A percentile compares a stretch with the other conserved stretches of the same genome.
Evolutionary conservation across 2,113 vertebrate species (phyloP).

Genomic region (Marcusenius ussheri): DNA sequence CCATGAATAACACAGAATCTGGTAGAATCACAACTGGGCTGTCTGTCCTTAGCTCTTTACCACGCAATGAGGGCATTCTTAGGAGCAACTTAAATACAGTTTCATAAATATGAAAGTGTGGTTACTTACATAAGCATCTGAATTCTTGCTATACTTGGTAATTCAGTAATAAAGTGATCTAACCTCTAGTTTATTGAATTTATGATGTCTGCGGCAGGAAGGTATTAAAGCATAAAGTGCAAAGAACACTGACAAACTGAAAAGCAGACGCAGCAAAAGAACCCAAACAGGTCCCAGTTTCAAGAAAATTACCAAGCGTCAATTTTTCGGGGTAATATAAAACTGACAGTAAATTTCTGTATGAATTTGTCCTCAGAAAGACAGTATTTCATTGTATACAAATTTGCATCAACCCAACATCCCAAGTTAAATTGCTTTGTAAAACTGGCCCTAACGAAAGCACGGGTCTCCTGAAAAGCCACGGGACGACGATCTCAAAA

Average conservation of each 20-base stretch:
- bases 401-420: background rate
- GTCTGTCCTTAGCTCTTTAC: background rate
- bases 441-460: background rate
- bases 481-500: background rate
- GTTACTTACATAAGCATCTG: background rate
- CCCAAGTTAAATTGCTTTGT: background rate
- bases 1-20: background rate
- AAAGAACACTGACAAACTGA: background rate
- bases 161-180: background rate
- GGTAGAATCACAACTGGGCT: background rate
- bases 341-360: background rate
- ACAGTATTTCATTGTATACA: background rate
- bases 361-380: background rate
- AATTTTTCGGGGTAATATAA: background rate
- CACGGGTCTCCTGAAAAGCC: background rate
- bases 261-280: background rate
- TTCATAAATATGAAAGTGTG: background rate
- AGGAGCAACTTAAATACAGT: background rate
- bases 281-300: background rate
- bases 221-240: background rate
- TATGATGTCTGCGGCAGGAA: background rate
- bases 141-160: background rate
- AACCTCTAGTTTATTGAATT: background rate
- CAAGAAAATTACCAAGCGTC: background rate
- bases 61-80: background rate